Evolutionary conservation across 2,888 invertebrate species (phyloP).

Genomic region (Zelleria hepariella): DNA sequence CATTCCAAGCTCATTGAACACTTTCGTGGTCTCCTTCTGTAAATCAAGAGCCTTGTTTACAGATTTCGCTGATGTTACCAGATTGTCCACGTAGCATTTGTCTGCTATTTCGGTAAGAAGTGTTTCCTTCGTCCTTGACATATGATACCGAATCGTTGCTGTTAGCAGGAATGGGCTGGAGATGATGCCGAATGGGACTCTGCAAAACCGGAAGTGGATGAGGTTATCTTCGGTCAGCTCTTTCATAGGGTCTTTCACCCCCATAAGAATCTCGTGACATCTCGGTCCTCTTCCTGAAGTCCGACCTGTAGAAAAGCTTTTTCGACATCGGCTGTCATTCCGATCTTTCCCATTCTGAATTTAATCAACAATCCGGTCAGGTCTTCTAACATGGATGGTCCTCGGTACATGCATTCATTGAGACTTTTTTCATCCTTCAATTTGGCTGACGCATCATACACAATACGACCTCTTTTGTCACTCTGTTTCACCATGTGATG

Average conservation of each 20-base stretch:
- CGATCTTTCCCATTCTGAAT: background rate
- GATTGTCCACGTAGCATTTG: background rate
- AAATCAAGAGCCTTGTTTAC: too few relatives aligned
- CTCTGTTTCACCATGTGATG: slow-evolving; percentile 13
- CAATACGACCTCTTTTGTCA: background rate
- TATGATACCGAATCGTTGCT: background rate
- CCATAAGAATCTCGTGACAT: slow-evolving; percentile 7
- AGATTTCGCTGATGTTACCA: too few relatives aligned
- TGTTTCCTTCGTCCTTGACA: background rate
- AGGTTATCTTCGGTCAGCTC: background rate
- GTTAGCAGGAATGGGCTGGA: slow-evolving; percentile 6
- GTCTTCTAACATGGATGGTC: slow-evolving; percentile 2
- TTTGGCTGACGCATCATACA: slow-evolving; percentile 7
- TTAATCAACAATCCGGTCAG: background rate
- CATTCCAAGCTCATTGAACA: too few relatives aligned
- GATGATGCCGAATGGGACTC: slow-evolving; percentile 4
- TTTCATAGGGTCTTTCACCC: background rate
- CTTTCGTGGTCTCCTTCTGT: too few relatives aligned
- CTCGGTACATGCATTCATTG: slow-evolving; percentile 6
- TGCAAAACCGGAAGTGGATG: slow-evolving; percentile 1
- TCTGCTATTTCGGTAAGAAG: background rate
- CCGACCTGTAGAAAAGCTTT: slow-evolving; percentile 6
- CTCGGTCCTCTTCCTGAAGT: slow-evolving; percentile 2
- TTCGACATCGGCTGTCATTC: slow-evolving; percentile 2
- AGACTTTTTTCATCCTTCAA: slow-evolving; percentile 2